Evolutionary conservation across 2,888 invertebrate genomes (phyloP), one percentile per base, ranked within the genome.

Genomic region (Arrhopalites spinosus): DNA sequence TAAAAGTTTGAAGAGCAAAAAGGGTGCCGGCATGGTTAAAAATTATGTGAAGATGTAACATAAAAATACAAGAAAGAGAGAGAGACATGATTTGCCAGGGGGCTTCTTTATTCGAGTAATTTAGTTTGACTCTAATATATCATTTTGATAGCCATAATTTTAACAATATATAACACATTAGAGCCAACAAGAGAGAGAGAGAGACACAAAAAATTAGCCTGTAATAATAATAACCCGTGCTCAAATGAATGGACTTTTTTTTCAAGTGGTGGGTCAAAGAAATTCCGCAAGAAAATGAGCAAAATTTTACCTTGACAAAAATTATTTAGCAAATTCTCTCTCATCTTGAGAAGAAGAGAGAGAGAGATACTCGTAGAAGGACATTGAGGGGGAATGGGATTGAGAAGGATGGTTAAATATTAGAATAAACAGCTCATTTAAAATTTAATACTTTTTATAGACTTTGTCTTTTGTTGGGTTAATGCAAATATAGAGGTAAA

Each of bases 391-490:
- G 11, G 36, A 36, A 11, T 7, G 36, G 11, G 36, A 3, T 3
- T 7, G 36, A 3, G 50, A n/a, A 50, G 15, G 50, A 15, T 50
- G 50, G 2, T n/a, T 59, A 59, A 2, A 27, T 27, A 25, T 25
- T 20, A 3, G 25, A 1, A 59, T 27, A 25, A 7, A 25, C 25
- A 59, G 59, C 25, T 59, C 25, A 59, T 23, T 59, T 59, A 59
- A 59, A 20, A 59, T 59, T 59, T 20, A 27, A 59, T 59, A 59
- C 59, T 59, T 59, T 59, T 59, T 27, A 59, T 59, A 59, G 25
- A 59, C 36, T 36, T 36, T 36, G 36, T 36, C 36, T 36, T 36
- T 36, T 36, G 36, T 36, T 36, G 36, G 36, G 36, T 36, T 36
- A 36, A 36, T 36, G 36, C 36, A 36, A 36, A 36, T 36, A 36